Percentiles rank a stretch among this genome's conserved stretches.
These are phyloP conservation scores for Nymphalis urticae DNA, from an alignment of 2,888 invertebrate species.

Conservation along the genomic window DNA sequence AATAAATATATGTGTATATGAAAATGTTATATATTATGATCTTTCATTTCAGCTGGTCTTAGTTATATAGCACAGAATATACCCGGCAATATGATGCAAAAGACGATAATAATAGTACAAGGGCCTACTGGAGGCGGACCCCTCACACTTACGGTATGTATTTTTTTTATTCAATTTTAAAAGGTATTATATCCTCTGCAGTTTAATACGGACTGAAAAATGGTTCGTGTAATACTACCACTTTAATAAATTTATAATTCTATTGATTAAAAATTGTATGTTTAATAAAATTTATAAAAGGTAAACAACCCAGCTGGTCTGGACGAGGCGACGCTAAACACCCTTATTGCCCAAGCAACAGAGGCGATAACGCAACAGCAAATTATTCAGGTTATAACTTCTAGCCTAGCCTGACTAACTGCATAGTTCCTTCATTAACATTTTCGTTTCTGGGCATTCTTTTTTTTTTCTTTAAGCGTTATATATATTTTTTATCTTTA, in stretches of 20 bases:
- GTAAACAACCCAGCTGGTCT: conserved; percentile 78
- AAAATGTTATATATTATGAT: conserved; percentile 3
- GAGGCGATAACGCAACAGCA: conserved; percentile 81
- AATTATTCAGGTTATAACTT: conserved; percentile 73
- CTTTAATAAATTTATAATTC: too few species aligned
- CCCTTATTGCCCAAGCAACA: conserved; percentile 78
- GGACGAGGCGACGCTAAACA: conserved; percentile 79
- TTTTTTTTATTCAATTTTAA: conserved; percentile 2
- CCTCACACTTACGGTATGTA: conserved; percentile 73
- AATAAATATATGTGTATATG: too few species aligned
- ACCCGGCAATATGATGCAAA: conserved; percentile 77
- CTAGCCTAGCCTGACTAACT: conserved; percentile 35
- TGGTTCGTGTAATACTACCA: not conserved
- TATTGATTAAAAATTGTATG: conserved; percentile 3
- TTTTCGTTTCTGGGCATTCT: conserved; percentile 24
- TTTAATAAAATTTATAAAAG: conserved; percentile 52
- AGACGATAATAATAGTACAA: conserved; percentile 78
- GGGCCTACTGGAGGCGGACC: conserved; percentile 71
- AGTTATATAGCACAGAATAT: conserved; percentile 73
- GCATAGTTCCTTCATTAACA: conserved; percentile 28
- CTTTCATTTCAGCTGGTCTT: conserved; percentile 55
- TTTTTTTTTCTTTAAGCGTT: conserved; percentile 17
- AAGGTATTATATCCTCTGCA: not conserved
- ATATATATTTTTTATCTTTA: not conserved
- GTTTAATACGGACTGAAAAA: not conserved